Evolutionary conservation across 2,888 invertebrate species (phyloP), one percentile per base, ranked within the genome.

Genomic region (Beris morrisii): DNA sequence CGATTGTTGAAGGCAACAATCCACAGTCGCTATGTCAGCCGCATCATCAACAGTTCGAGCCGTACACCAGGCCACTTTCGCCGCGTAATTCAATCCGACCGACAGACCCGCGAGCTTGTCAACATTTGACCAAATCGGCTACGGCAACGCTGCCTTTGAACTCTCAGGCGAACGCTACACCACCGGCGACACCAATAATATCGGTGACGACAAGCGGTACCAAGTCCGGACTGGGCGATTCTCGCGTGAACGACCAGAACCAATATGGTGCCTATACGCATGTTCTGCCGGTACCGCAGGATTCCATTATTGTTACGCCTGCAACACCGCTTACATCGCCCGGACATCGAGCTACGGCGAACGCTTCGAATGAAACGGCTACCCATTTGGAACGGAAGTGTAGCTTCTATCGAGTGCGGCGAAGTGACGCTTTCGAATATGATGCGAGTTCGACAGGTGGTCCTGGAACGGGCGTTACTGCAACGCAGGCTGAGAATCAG

Each of bases 281-380:
- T 61, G 43, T 30, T 44, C 53, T 64, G 4, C 65, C 70, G 11
- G 59, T 70, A 48, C 72, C 72, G 59, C 77, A 78, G 69, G 81
- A 81, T 73, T 71, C 78, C 56, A 80, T 81, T 68, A 80, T 80
- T 71, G 76, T 81, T 69, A 81, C 80, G 72, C 80, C 81, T 70
- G 81, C 81, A 71, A 81, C 81, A 67, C 81, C 81, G 67, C 76
- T 78, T 72, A 77, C 80, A 64, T 81, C 81, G 69, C 81, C 81
- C n/a, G 79, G 80, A 15, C 81, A 79, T 68, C 74, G 72, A 66
- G 73, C 74, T 50, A 76, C 77, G 61, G 70, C 71, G 67, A 67
- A 57, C 22, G 71, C 70, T 53, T 43, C 72, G 70, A 48, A 70
- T 73, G 57, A 13, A 1, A 31, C n/a, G 7, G 72, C 75, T 15